Base-by-base conservation (phyloP, 2,797 vertebrate genomes). In the Mareca strepera region DNA sequence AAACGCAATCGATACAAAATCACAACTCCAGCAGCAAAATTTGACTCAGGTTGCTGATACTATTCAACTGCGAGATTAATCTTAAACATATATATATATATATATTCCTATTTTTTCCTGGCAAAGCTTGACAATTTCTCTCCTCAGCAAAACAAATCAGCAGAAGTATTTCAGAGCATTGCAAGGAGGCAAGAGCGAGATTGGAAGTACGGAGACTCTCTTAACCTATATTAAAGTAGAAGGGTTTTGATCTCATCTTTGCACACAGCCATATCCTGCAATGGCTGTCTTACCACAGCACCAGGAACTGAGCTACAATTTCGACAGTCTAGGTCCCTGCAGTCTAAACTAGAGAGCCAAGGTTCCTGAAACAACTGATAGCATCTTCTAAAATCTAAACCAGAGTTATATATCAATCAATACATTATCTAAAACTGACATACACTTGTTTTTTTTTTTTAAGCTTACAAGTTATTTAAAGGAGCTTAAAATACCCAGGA, bases 1-100 rank as follows among this genome's bases (percentile, higher is more conserved):
- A 88, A 88, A 90, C 52, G 43, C 68, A 91, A 68, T 94, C 95
- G 86, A 92, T 92, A 92, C 18, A 63, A 92, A 94, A 73, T 67
- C 95, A 73, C 48, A 77, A 77, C 64, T 92, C 86, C 64, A 59
- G 75, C 70, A 87, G 86, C 53, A 70, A 75, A 70, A 41, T 84
- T 90, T 92, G 90, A 72, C 86, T 90, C 44, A 2, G 50, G 62
- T 68, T 95, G 91, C 78, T 86, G 80, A 1, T 84, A 85, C 68
- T 66, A 6, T 84, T 84, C 74, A 68, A 41, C 39, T 39, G 58
- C 44, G 94, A 92, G 86, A 93, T 94, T 92, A 86, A 85, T 88
- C 72, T 87, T 94, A 86, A 84, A 82, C 77, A 60, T 21, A 86
- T n/a, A 64, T 17, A 39, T 39, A 46, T 46, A 20, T 7, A 53